Base-by-base conservation (phyloP, 2,888 invertebrate genomes). In the Dicyrtoma fusca region DNA sequence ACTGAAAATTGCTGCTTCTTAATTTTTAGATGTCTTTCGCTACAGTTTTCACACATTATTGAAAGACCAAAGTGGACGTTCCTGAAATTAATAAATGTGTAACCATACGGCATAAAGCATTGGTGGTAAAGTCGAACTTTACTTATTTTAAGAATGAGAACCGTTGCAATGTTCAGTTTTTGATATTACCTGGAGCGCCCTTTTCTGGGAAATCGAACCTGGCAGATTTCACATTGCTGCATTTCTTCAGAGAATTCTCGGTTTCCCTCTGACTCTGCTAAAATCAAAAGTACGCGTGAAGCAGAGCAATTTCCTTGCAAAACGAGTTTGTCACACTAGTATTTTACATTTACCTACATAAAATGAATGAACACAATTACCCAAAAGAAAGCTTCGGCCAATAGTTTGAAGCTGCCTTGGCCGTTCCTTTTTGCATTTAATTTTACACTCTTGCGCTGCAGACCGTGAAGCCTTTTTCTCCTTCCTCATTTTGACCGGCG, bases 21-120 rank as follows among this genome's bases (percentile, higher is more conserved):
- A 11, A 81, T 81, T 49, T 83, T 87, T 79, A 87, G 85, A 83
- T 87, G 91, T 81, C 91, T 92, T 68, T 94, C 92, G 10, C 95
- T 89, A 82, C 98, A 98, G 57, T 87, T 87, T 82, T 95, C 94
- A 84, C 98, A 98, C 83, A 94, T 89, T 34, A 97, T 87, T 84
- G 78, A 76, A 19, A 80, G 61, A 1, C 80, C 80, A 73, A 80
- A 80, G 49, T 79, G 76, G 1, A 77, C 75, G 72, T 79, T 80
- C 64, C 76, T 77, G 44, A 57, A 53, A 14, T n/a, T n/a, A n/a
- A n/a, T n/a, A n/a, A n/a, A n/a, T n/a, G n/a, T n/a, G n/a, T n/a
- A n/a, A n/a, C n/a, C n/a, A n/a, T n/a, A n/a, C n/a, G n/a, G n/a
- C n/a, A n/a, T n/a, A n/a, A n/a, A n/a, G n/a, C n/a, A n/a, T n/a